Percentiles rank a stretch among this genome's conserved stretches.
Conservation (phyloP, 2,797 vertebrate genomes). For the Alectoris magna region DNA sequence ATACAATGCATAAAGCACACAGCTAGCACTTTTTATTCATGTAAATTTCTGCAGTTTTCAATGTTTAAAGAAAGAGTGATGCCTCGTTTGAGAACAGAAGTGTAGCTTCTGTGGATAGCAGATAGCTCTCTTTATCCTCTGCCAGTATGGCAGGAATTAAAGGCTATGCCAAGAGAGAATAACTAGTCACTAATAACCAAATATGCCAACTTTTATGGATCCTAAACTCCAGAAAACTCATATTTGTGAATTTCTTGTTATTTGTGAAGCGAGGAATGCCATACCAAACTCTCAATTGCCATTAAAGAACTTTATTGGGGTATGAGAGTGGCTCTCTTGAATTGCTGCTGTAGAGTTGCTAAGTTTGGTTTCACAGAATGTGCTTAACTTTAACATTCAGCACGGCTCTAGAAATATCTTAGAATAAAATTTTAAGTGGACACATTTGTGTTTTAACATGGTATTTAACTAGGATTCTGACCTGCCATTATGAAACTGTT, state of each 20-base stretch:
- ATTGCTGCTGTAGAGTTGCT: neutral
- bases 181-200: neutral
- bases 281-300: neutral
- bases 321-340: neutral
- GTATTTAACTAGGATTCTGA: neutral
- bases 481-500: neutral
- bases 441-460: neutral
- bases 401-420: neutral
- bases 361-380: neutral
- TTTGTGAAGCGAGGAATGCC: neutral
- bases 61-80: neutral
- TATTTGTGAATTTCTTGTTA: neutral
- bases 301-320: neutral
- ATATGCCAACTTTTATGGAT: neutral
- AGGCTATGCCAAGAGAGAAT: neutral
- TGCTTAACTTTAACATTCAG: neutral
- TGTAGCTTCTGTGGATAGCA: neutral
- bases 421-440: neutral
- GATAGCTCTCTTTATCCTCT: neutral
- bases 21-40: rapidly evolving
- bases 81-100: neutral
- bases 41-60: neutral
- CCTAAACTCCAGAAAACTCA: neutral
- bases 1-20: neutral
- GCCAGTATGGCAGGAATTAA: neutral